phyloP scores from a whole-genome alignment of 2,797 vertebrate species.

The Mormyrops attenuatus region DNA sequence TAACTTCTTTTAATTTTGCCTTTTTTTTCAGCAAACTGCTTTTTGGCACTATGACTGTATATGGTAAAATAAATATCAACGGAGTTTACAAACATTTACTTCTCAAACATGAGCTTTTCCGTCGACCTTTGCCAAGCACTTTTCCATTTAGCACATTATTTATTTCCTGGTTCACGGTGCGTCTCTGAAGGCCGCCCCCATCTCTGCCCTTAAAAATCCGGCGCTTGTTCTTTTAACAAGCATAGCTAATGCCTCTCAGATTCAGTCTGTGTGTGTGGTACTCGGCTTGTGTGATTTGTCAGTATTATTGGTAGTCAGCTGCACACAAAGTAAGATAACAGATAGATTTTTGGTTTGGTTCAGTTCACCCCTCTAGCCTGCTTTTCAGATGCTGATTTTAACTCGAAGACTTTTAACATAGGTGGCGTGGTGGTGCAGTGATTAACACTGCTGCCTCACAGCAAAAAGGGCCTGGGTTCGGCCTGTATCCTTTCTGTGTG shows the following conservation, averaged over 20 bases:
- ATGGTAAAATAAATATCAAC: background rate
- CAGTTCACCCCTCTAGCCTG: background rate
- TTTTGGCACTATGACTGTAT: background rate
- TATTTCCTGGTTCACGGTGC: background rate
- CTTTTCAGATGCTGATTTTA: background rate
- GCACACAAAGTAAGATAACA: background rate
- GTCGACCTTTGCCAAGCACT: background rate
- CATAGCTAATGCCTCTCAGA: slow-evolving; percentile 1
- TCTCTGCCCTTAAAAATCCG: background rate
- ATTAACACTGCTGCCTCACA: too few relatives aligned
- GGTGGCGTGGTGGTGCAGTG: too few relatives aligned
- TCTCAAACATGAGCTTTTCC: background rate
- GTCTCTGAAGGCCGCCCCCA: background rate
- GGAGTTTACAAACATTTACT: background rate
- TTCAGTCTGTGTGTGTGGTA: background rate
- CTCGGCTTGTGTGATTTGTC: background rate
- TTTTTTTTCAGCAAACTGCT: background rate
- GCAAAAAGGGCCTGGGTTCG: too few relatives aligned
- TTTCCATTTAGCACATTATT: background rate
- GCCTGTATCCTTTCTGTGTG: too few relatives aligned
- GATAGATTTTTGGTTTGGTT: background rate
- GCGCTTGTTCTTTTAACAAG: background rate
- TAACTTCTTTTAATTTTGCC: background rate
- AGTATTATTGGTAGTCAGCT: background rate
- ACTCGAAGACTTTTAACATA: background rate